Evolutionary conservation across 2,888 invertebrate species (phyloP).

Genomic region (Vesta saturnalis): DNA sequence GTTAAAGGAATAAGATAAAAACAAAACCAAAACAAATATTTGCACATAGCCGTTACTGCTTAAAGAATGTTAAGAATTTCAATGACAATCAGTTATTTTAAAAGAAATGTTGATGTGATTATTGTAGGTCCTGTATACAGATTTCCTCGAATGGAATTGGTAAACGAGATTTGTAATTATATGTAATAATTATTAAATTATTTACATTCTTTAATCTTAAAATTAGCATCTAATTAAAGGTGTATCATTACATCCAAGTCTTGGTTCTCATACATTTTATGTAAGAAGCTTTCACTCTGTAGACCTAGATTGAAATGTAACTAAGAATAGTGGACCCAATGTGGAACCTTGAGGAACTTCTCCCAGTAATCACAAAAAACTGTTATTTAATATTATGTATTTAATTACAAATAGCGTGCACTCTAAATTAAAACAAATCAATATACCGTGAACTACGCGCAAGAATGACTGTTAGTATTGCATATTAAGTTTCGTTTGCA

Average conservation of each 20-base stretch:
- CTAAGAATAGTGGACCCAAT: slow-evolving; percentile 24
- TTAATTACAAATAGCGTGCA: slow-evolving; percentile 13
- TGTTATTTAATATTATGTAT: slow-evolving; percentile 11
- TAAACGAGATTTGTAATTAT: not conserved
- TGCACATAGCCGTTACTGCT: slow-evolving; percentile 36
- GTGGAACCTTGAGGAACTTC: slow-evolving; percentile 29
- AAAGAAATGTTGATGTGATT: not conserved
- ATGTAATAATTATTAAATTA: too few relatives aligned
- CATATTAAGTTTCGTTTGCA: slow-evolving; percentile 11
- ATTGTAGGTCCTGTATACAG: not conserved
- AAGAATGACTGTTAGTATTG: slow-evolving; percentile 15
- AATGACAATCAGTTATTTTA: slow-evolving; percentile 22
- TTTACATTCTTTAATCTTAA: too few relatives aligned
- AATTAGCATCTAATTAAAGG: not conserved
- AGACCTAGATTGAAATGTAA: slow-evolving; percentile 6
- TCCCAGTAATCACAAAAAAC: slow-evolving; percentile 18
- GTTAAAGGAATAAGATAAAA: slow-evolving; percentile 16
- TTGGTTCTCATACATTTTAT: too few relatives aligned
- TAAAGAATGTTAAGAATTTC: slow-evolving; percentile 44
- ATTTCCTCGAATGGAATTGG: not conserved
- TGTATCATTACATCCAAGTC: too few relatives aligned
- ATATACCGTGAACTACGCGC: slow-evolving; percentile 16
- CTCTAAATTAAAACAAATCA: slow-evolving; percentile 20
- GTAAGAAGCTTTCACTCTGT: slow-evolving; percentile 20
- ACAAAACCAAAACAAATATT: slow-evolving; percentile 30